These are phyloP conservation scores for Nemoura dubitans DNA, from an alignment of 2,888 invertebrate species.

Conservation along the genomic window DNA sequence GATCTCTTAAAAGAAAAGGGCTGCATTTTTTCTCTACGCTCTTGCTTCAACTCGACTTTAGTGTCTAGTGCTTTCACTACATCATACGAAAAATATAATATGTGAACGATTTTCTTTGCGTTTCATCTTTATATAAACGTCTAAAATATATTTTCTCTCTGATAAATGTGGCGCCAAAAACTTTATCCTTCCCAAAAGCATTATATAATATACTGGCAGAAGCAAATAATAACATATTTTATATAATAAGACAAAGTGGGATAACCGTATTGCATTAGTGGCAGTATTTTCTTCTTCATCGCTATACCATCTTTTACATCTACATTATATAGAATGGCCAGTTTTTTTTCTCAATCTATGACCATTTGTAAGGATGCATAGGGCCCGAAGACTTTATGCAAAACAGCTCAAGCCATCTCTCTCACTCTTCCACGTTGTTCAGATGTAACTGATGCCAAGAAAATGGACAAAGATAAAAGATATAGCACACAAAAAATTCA, in stretches of 20 bases:
- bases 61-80: no score
- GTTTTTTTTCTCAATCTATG: slow-evolving; percentile 30
- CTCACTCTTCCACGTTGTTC: slow-evolving; percentile 23
- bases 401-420: slow-evolving; percentile 27
- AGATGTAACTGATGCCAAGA: slow-evolving; percentile 36
- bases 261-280: neutral
- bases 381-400: slow-evolving; percentile 38
- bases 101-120: neutral
- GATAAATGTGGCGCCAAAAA: neutral
- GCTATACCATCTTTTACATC: slow-evolving; percentile 18
- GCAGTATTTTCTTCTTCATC: slow-evolving; percentile 16
- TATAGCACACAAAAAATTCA: slow-evolving; percentile 37
- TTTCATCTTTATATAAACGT: neutral
- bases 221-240: neutral
- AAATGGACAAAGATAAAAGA: slow-evolving; percentile 41
- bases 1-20: no score
- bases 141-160: neutral
- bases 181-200: neutral
- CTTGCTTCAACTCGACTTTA: no score
- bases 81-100: no score
- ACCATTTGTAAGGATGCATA: slow-evolving; percentile 38
- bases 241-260: neutral
- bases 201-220: neutral
- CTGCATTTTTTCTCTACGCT: no score
- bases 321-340: neutral